Conservation (phyloP, 2,888 invertebrate species). For the Cyclophora punctaria region DNA sequence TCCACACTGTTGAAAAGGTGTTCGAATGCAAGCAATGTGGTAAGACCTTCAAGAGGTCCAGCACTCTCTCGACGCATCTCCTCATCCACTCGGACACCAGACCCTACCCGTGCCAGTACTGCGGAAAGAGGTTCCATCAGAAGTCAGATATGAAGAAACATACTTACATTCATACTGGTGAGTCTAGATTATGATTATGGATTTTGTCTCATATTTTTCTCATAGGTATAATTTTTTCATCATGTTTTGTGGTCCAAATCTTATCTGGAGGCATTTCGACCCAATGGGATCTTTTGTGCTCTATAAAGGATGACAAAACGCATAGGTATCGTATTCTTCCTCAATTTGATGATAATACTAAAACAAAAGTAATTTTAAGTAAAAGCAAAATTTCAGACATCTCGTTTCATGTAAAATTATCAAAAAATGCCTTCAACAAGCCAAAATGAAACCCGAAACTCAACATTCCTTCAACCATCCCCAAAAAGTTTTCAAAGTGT, state of each 20-base stretch:
- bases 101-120: conserved; percentile 98
- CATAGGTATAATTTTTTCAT: too few relatives aligned
- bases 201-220: too few relatives aligned
- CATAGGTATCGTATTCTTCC: too few relatives aligned
- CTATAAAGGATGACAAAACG: too few relatives aligned
- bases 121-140: conserved; percentile 98
- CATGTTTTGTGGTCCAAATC: too few relatives aligned
- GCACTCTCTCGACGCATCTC: conserved; percentile 96
- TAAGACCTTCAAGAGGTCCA: conserved; percentile 96
- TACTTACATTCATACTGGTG: conserved; percentile 95
- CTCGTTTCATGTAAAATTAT: not conserved
- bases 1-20: conserved; percentile 94
- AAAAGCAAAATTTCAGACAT: too few relatives aligned
- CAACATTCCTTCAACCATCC: conserved; percentile 1
- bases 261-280: too few relatives aligned
- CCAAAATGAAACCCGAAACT: conserved; percentile 1
- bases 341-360: too few relatives aligned
- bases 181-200: conserved; percentile 42
- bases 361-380: too few relatives aligned
- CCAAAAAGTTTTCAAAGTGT: conserved; percentile 8
- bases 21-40: conserved; percentile 98
- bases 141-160: conserved; percentile 99
- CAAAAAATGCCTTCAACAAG: not conserved
- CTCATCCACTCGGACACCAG: conserved; percentile 97
- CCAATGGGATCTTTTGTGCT: too few relatives aligned